Base-by-base conservation (phyloP, 2,113 vertebrate genomes). In the Tylochromis polylepis region DNA sequence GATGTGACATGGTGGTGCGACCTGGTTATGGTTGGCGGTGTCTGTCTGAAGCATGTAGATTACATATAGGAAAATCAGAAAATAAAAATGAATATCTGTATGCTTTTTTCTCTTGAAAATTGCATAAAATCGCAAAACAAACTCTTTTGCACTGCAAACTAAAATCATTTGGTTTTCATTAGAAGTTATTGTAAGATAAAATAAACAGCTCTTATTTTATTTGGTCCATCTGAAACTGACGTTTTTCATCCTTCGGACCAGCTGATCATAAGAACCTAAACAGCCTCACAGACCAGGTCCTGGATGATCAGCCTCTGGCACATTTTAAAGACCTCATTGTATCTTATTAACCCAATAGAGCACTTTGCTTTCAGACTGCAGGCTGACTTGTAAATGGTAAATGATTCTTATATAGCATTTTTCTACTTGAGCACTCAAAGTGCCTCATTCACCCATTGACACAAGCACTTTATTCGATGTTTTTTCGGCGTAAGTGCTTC, bases 81-180 rank as follows among this genome's bases (percentile, higher is more conserved):
- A 3, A 46, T 72, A 0, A 72, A 10, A 72, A 41, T 18, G 16
- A 51, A 18, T 51, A 2, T 38, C 11, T 0, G n/a, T 20, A 65
- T 41, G 11, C 0, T 5, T 65, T 34, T 62, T 1, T 0, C 31
- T 12, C 58, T 60, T 60, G 27, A 10, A 60, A 60, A 0, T 60
- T 31, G 5, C 27, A 31, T 34, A 65, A 77, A 51, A 53, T 77
- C 43, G n/a, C 5, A 18, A 77, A 53, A 22, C 11, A 2, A 41
- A 0, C 0, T 14, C 0, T 70, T 70, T 9, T 31, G 12, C 0
- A 2, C 34, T 53, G 18, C 27, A 34, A 53, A 34, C 6, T 36
- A 4, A 34, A 78, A 51, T 14, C 10, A 5, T 53, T 14, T 0
- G 1, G 3, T 29, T 51, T 51, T 29, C 0, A 0, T 51, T 77